These are phyloP conservation scores for Acrobasis suavella DNA, from an alignment of 2,888 invertebrate genomes.

Conservation along the genomic window DNA sequence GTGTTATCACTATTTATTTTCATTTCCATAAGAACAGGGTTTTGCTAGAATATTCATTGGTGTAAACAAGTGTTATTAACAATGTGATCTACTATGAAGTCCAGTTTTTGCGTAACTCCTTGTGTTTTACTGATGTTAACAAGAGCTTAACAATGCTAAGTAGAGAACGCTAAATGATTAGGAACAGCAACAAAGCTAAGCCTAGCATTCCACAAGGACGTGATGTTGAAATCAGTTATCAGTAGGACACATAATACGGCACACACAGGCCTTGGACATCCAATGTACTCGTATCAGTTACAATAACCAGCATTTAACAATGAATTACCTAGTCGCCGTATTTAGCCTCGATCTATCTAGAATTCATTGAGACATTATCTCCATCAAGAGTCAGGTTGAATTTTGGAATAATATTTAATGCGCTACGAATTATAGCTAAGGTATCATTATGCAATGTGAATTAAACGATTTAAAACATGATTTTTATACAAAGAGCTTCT, in stretches of 20 bases:
- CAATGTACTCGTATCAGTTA: slow-evolving; percentile 23
- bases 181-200: slow-evolving; percentile 7
- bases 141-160: slow-evolving; percentile 7
- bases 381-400: not conserved
- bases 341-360: slow-evolving; percentile 20
- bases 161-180: slow-evolving; percentile 25
- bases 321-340: slow-evolving; percentile 18
- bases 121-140: slow-evolving; percentile 8
- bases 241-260: slow-evolving; percentile 21
- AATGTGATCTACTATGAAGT: not conserved
- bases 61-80: slow-evolving; percentile 20
- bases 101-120: slow-evolving; percentile 12
- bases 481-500: not conserved
- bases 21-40: slow-evolving; percentile 28
- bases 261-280: slow-evolving; percentile 20
- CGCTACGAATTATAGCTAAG: not conserved
- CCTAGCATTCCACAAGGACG: slow-evolving; percentile 7
- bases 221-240: slow-evolving; percentile 25
- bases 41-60: slow-evolving; percentile 31
- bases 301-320: slow-evolving; percentile 24
- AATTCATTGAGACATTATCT: slow-evolving; percentile 7
- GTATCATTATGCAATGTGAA: not conserved
- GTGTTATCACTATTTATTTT: slow-evolving; percentile 24
- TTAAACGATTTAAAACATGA: not conserved
- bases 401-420: not conserved